A percentile compares a stretch with the other conserved stretches of the same genome.
Evolutionary conservation across 2,113 vertebrate species (phyloP).

Genomic region (Perccottus glenii): DNA sequence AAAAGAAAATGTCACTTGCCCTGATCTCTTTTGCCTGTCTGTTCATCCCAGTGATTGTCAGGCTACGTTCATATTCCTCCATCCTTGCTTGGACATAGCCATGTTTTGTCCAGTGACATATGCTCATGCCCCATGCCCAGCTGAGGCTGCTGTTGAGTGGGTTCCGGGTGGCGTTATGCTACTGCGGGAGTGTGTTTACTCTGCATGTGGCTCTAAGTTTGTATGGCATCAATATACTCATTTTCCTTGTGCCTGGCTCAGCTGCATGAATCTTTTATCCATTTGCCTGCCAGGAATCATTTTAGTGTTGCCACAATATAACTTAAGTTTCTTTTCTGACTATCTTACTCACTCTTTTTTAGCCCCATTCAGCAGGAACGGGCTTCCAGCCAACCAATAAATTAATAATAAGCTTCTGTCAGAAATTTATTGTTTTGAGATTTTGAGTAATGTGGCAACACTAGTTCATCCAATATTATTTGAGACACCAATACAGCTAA

Average conservation of each 20-base stretch:
- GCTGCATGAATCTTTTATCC: constrained; percentile 54
- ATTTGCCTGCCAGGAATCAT: constrained; percentile 24
- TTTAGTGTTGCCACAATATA: constrained; percentile 28
- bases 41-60: constrained; percentile 33
- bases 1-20: constrained; percentile 28
- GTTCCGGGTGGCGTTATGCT: constrained; percentile 17
- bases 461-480: constrained; percentile 1
- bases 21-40: constrained; percentile 47
- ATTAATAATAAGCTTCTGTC: too few relatives aligned
- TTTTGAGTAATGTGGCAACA: constrained; percentile 25
- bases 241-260: constrained; percentile 53
- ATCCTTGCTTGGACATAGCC: constrained; percentile 35
- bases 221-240: constrained; percentile 49
- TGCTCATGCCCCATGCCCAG: constrained; percentile 21
- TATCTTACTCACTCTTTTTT: too few relatives aligned
- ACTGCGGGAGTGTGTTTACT: constrained; percentile 32
- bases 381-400: too few relatives aligned
- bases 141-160: background rate
- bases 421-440: too few relatives aligned
- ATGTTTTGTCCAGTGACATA: constrained; percentile 19
- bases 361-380: too few relatives aligned
- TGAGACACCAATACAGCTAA: background rate
- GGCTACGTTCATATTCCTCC: constrained; percentile 34
- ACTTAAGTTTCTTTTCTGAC: constrained; percentile 5
- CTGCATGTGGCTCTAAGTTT: constrained; percentile 61